Conservation (phyloP, 2,113 vertebrate species). For the Cacatua alba region DNA sequence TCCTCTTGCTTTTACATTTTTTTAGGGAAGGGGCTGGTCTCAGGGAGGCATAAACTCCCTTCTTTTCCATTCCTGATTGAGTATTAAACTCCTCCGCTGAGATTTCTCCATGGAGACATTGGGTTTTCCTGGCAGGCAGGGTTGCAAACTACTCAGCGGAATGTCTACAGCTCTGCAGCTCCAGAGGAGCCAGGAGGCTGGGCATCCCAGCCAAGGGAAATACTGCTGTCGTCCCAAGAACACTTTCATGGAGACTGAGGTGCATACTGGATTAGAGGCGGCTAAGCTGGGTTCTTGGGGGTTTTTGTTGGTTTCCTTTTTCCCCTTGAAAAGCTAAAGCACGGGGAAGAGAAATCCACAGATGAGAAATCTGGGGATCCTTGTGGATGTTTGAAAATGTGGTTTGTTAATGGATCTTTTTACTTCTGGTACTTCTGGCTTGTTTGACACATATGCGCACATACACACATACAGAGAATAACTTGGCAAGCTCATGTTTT, state of each 20-base stretch:
- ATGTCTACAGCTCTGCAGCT: constrained; percentile 62
- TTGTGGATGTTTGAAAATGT: constrained; percentile 24
- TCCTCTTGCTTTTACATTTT: neutral
- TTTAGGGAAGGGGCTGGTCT: constrained; percentile 4
- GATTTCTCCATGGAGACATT: constrained; percentile 67
- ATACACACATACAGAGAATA: constrained; percentile 19
- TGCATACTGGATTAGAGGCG: constrained; percentile 31
- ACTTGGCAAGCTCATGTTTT: constrained; percentile 24
- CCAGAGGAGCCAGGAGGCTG: constrained; percentile 69
- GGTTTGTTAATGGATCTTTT: constrained; percentile 39
- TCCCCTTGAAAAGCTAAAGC: neutral
- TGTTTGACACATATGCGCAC: neutral
- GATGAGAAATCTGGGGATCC: constrained; percentile 17
- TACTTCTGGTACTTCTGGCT: constrained; percentile 33
- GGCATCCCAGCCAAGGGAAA: constrained; percentile 77
- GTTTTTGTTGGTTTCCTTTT: neutral
- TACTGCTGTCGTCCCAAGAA: constrained; percentile 67
- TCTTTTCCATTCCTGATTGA: constrained; percentile 24
- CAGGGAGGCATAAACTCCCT: constrained; percentile 38
- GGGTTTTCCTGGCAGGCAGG: constrained; percentile 75
- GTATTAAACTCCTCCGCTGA: constrained; percentile 24
- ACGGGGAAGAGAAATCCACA: neutral
- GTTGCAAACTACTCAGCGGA: constrained; percentile 65
- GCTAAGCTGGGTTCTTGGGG: neutral
- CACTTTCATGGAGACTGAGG: constrained; percentile 57